phyloP scores from a whole-genome alignment of 2,888 invertebrate species.

The Cancer borealis region DNA sequence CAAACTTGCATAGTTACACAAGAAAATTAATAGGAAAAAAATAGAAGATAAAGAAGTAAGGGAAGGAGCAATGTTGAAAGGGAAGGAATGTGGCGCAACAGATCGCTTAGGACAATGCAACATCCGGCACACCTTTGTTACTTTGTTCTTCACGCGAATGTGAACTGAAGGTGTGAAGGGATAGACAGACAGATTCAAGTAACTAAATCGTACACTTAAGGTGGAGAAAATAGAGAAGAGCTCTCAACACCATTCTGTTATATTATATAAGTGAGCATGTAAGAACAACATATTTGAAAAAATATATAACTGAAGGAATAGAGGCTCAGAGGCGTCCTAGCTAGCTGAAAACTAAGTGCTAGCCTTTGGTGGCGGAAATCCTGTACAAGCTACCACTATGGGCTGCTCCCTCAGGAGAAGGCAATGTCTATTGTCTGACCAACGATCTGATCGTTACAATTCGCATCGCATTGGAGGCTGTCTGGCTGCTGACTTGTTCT shows the following conservation, averaged over 20 bases:
- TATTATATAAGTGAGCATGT: neutral
- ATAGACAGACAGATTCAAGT: neutral
- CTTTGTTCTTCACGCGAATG: neutral
- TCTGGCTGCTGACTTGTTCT: neutral
- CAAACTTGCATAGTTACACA: neutral
- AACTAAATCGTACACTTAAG: neutral
- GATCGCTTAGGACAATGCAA: neutral
- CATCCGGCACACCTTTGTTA: neutral
- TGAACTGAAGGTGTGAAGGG: neutral
- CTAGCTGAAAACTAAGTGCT: neutral
- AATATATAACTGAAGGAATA: no score
- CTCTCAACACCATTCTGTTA: neutral
- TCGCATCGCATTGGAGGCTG: neutral
- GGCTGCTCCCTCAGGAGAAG: neutral
- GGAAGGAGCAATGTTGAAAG: neutral
- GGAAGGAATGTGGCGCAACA: conserved; percentile 23
- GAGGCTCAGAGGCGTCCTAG: neutral
- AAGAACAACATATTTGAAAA: neutral
- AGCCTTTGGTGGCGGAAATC: neutral
- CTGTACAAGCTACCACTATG: neutral
- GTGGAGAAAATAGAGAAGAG: neutral
- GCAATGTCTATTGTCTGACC: neutral
- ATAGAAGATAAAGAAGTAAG: neutral
- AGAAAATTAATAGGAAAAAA: neutral
- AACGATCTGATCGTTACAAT: neutral